Conservation (phyloP, 1,140 invertebrate species). For the Diorhabda sublineata region DNA sequence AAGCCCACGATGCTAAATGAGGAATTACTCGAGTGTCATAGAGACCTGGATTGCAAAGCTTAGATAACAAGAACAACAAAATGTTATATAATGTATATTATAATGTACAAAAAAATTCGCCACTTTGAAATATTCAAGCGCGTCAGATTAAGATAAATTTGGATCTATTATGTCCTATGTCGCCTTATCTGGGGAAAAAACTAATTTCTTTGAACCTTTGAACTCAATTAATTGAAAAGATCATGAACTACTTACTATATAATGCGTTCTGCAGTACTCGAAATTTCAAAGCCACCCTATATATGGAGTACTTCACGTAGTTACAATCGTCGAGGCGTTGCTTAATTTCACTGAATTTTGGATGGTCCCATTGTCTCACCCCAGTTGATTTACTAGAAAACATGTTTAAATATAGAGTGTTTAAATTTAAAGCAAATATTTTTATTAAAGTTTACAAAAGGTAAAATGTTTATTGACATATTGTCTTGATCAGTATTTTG, state of each 20-base stretch:
- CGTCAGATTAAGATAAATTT: too few species aligned
- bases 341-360: constrained; percentile 51
- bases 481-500: neutral
- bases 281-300: constrained; percentile 78
- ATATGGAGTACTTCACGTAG: constrained; percentile 73
- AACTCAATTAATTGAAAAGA: neutral
- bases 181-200: too few species aligned
- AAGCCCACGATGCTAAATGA: neutral
- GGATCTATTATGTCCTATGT: too few species aligned
- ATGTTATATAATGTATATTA: too few species aligned
- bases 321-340: constrained; percentile 62
- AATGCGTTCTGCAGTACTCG: constrained; percentile 63
- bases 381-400: constrained; percentile 48
- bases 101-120: too few species aligned
- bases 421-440: neutral
- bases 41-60: neutral
- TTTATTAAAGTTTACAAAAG: constrained; percentile 3
- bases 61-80: too few species aligned
- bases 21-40: neutral
- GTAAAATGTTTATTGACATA: neutral
- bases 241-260: constrained; percentile 51
- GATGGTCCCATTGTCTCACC: constrained; percentile 54
- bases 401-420: neutral
- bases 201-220: too few species aligned
- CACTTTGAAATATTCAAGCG: too few species aligned